A percentile compares a stretch with the other conserved stretches of the same genome.
phyloP scores from a whole-genome alignment of 2,888 invertebrate genomes.

The Nomada ruficornis region DNA sequence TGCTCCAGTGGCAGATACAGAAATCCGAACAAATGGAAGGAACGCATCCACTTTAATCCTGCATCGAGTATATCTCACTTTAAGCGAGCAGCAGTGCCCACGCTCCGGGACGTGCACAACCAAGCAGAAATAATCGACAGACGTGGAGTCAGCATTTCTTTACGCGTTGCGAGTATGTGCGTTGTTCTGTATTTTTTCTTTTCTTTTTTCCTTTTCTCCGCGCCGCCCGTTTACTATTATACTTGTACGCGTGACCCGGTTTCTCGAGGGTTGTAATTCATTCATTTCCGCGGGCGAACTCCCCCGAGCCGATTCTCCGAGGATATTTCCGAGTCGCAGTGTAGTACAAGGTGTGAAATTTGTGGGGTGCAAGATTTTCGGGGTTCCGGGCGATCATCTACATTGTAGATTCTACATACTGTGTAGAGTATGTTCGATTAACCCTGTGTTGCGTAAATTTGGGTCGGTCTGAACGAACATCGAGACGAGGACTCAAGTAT shows the following conservation, averaged over 20 bases:
- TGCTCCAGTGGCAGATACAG: too few species aligned
- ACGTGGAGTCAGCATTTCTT: conserved; percentile 35
- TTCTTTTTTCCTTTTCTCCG: background rate
- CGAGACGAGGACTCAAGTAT: too few species aligned
- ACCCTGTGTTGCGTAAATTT: too few species aligned
- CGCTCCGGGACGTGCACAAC: conserved; percentile 8
- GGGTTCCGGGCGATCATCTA: too few species aligned
- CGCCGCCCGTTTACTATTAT: conserved; percentile 1
- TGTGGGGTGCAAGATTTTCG: background rate
- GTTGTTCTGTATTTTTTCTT: background rate
- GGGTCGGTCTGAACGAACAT: too few species aligned
- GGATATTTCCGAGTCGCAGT: too few species aligned
- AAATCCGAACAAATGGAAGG: background rate
- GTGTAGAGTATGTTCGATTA: too few species aligned
- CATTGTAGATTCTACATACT: too few species aligned
- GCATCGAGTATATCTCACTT: conserved; percentile 22
- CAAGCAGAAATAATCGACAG: conserved; percentile 39
- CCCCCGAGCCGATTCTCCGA: background rate
- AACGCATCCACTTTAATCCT: conserved; percentile 2
- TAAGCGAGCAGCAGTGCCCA: conserved; percentile 14
- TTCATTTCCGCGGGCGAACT: conserved; percentile 13
- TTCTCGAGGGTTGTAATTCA: background rate
- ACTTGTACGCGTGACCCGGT: conserved; percentile 23
- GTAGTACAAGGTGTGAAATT: background rate
- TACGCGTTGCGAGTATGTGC: conserved; percentile 13